Evolutionary conservation across 2,888 invertebrate species (phyloP), one percentile per base, ranked within the genome.

Genomic region (Leptinotarsa haldemani): DNA sequence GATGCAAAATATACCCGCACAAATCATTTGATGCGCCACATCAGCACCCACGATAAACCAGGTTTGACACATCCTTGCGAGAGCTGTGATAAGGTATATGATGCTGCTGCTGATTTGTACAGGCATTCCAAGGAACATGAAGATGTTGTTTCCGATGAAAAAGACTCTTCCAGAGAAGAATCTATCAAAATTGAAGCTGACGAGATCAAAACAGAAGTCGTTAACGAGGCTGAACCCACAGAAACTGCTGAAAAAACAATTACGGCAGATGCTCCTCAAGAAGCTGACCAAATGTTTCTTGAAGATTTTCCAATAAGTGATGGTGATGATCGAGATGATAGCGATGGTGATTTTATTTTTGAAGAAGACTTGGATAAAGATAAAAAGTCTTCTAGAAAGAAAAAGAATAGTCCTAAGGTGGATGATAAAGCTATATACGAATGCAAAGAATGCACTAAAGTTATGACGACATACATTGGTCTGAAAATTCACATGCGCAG

Each of bases 401-500:
- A 74, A 69, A 75, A 64, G 65, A 61, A 65, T 53, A 67, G 65
- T 4, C 61, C 65, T 65, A 80, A 79, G 56, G 79, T 81, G 71
- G 84, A 52, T 52, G 52, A 83, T 68, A 79, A 80, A 69, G 81
- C 81, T 9, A 71, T 80, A 40, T 83, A 80, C 75, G 80, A 83
- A 74, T 86, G 86, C 77, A 84, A 84, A 76, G 83, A 83, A 73
- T 85, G 86, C 74, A 77, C 78, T 56, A 86, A 85, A 75, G 80
- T 83, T 67, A 78, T 86, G 73, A 83, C 83, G 15, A 85, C 85
- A 52, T 81, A 81, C 70, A 78, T 81, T 65, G 86, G 86, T 58
- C 77, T 85, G 48, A 82, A 82, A 73, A 83, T 93, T 3, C 93
- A 93, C 79, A 92, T 92, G 90, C 89, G 92, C 0, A 88, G 92